Conservation (phyloP, 2,888 invertebrate species). For the Caenorhabditis imperialis region DNA sequence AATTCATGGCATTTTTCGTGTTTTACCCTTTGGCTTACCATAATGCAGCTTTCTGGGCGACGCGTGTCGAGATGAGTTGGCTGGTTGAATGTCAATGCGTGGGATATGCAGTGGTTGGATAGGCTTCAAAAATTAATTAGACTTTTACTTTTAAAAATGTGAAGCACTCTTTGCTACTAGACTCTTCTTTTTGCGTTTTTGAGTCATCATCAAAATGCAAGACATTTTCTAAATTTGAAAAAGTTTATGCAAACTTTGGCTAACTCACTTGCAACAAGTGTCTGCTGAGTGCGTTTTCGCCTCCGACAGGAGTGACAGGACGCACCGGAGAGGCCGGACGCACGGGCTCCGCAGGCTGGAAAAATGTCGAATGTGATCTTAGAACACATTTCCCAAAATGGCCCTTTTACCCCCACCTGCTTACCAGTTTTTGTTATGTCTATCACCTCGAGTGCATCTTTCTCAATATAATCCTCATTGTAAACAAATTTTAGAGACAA, state of each 20-base stretch:
- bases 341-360: constrained; percentile 75
- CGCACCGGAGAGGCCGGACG: constrained; percentile 72
- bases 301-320: constrained; percentile 66
- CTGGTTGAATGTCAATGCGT: constrained; percentile 66
- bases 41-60: constrained; percentile 50
- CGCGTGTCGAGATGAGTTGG: constrained; percentile 49
- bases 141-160: neutral
- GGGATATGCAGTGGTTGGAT: constrained; percentile 72
- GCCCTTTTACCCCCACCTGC: too few relatives aligned
- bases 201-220: too few relatives aligned
- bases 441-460: too few relatives aligned
- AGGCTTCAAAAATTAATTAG: constrained; percentile 50
- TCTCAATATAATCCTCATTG: too few relatives aligned
- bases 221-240: neutral
- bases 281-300: constrained; percentile 30
- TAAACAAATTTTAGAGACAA: too few relatives aligned
- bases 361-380: too few relatives aligned
- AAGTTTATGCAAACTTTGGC: neutral
- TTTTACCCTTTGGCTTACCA: constrained; percentile 27
- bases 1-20: neutral
- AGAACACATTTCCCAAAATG: too few relatives aligned
- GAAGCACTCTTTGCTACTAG: too few relatives aligned
- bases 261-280: constrained; percentile 46
- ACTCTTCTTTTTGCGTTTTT: too few relatives aligned
- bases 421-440: too few relatives aligned